These are phyloP conservation scores for Perccottus glenii DNA, from an alignment of 2,113 vertebrate genomes.

Conservation along the genomic window DNA sequence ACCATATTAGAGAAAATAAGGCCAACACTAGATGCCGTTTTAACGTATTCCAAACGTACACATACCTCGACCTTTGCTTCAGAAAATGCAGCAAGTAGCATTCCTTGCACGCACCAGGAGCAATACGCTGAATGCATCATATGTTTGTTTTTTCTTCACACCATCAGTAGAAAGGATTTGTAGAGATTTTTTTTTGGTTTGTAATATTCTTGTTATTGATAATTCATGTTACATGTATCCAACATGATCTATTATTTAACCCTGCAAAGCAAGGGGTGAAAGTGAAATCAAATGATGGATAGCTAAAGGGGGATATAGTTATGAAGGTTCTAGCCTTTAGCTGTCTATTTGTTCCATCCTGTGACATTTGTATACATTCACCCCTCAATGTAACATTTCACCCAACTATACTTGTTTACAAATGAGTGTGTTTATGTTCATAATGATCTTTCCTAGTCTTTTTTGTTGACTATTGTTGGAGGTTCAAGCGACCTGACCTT, in stretches of 20 bases:
- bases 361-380: slow-evolving; percentile 49
- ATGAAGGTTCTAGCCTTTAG: slow-evolving; percentile 44
- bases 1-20: slow-evolving; percentile 6
- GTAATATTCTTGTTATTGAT: slow-evolving; percentile 24
- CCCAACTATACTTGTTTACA: slow-evolving; percentile 26
- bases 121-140: background rate
- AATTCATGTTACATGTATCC: slow-evolving; percentile 30
- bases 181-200: slow-evolving; percentile 4
- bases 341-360: slow-evolving; percentile 46
- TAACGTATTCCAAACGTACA: slow-evolving; percentile 12
- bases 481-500: slow-evolving; percentile 47
- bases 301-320: slow-evolving; percentile 23
- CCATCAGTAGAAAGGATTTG: slow-evolving; percentile 3
- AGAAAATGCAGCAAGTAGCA: slow-evolving; percentile 14
- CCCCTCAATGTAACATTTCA: slow-evolving; percentile 40
- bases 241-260: slow-evolving; percentile 45
- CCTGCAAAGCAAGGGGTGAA: slow-evolving; percentile 24
- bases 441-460: slow-evolving; percentile 25
- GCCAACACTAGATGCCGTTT: slow-evolving; percentile 1
- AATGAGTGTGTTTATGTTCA: slow-evolving; percentile 44
- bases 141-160: slow-evolving; percentile 6
- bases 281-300: slow-evolving; percentile 56
- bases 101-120: background rate
- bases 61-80: slow-evolving; percentile 13
- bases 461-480: slow-evolving; percentile 34